Percentiles rank a stretch among this genome's conserved stretches.
Conservation (phyloP, 1,140 invertebrate species). For the Ericerus pela region DNA sequence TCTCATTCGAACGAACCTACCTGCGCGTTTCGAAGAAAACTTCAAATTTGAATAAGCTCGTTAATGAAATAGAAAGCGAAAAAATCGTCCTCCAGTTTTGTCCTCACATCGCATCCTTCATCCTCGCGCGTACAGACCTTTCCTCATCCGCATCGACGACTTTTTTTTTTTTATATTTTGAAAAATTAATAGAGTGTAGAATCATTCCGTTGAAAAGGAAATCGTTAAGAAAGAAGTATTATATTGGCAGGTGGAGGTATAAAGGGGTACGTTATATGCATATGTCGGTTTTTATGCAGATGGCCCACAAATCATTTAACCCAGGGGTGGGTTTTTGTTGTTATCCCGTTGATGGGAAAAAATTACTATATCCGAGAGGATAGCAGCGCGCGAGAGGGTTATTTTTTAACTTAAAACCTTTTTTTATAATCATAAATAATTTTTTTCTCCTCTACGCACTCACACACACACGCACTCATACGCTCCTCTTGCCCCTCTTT, state of each 20-base stretch:
- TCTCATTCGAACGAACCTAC: too few relatives aligned
- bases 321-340: constrained; percentile 10
- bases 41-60: constrained; percentile 3
- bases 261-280: constrained; percentile 11
- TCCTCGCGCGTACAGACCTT: too few relatives aligned
- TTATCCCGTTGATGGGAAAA: constrained; percentile 11
- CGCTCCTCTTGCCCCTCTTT: too few relatives aligned
- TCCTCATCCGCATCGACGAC: too few relatives aligned
- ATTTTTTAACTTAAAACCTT: constrained; percentile 12
- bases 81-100: too few relatives aligned
- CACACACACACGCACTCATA: too few relatives aligned
- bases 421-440: constrained; percentile 12
- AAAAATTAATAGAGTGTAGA: constrained; percentile 12
- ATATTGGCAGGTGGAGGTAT: constrained; percentile 10
- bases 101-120: too few relatives aligned
- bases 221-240: constrained; percentile 11
- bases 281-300: constrained; percentile 12
- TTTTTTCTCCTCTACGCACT: constrained; percentile 6
- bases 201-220: constrained; percentile 11
- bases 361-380: constrained; percentile 2
- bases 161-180: neutral
- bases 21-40: too few relatives aligned
- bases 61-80: constrained; percentile 10
- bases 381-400: constrained; percentile 7
- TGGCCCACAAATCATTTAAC: constrained; percentile 12